Conservation (phyloP, 2,888 invertebrate genomes). For the Caenorhabditis zanzibari region DNA sequence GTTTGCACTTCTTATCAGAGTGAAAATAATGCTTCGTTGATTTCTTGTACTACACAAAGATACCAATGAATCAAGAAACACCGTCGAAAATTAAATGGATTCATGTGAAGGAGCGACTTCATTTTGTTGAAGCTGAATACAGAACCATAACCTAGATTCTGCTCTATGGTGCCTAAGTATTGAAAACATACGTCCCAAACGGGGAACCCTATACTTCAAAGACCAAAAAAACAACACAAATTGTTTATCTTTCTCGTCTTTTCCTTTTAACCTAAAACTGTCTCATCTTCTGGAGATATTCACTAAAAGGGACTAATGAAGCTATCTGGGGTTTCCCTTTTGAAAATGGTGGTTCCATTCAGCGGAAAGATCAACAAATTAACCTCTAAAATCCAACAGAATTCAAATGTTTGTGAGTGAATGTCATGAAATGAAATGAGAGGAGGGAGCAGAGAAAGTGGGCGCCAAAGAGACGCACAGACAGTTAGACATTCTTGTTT, state of each 20-base stretch:
- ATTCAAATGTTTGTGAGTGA: constrained; percentile 56
- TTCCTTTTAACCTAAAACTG: not conserved
- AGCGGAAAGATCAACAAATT: not conserved
- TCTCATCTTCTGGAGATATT: no score
- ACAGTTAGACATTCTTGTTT: constrained; percentile 54
- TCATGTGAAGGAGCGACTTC: no score
- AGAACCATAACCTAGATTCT: not conserved
- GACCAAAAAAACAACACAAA: constrained; percentile 40
- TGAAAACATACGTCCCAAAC: not conserved
- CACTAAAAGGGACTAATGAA: no score
- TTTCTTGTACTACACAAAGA: not conserved
- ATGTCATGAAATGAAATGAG: constrained; percentile 35
- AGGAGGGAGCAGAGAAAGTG: constrained; percentile 19
- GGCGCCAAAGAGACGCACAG: constrained; percentile 46
- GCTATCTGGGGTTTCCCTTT: not conserved
- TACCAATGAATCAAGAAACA: not conserved
- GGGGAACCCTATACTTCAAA: constrained; percentile 14
- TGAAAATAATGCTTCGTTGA: not conserved
- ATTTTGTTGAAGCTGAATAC: not conserved
- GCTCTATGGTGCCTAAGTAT: constrained; percentile 6
- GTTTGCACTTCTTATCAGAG: not conserved
- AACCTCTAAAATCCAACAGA: constrained; percentile 13
- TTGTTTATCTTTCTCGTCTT: constrained; percentile 15
- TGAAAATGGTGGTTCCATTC: not conserved
- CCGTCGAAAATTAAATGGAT: no score